These are phyloP conservation scores for Gallinago undulata DNA, from an alignment of 2,113 vertebrate species.

Conservation along the genomic window DNA sequence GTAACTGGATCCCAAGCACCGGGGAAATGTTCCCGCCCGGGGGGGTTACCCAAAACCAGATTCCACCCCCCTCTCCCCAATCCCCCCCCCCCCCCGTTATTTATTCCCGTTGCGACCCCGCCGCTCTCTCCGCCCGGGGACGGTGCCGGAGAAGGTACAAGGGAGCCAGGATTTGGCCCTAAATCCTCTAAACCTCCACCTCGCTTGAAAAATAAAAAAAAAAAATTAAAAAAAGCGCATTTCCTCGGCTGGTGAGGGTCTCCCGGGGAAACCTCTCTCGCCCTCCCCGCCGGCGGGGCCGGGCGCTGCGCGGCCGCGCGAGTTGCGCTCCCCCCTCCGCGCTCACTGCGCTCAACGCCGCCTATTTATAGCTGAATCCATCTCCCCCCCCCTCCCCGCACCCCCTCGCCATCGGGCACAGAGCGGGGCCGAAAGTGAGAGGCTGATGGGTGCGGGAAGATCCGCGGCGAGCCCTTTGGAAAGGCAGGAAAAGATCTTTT, in stretches of 20 bases:
- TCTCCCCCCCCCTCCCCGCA: no score
- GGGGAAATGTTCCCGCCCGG: slow-evolving; percentile 44
- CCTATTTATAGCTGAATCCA: neutral
- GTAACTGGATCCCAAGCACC: slow-evolving; percentile 54
- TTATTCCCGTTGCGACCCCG: neutral
- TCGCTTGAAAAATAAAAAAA: no score
- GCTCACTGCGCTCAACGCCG: neutral
- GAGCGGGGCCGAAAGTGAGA: neutral
- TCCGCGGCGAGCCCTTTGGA: neutral
- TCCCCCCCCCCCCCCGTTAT: neutral
- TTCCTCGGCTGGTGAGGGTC: neutral
- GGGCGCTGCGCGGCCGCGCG: neutral
- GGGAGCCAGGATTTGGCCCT: neutral
- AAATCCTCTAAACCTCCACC: neutral
- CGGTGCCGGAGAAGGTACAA: neutral
- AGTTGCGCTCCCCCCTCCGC: neutral
- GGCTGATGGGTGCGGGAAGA: neutral
- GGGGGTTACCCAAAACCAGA: neutral
- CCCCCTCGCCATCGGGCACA: neutral
- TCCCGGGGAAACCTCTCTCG: neutral
- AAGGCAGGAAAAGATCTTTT: neutral
- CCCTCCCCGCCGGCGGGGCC: neutral
- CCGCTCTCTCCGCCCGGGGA: neutral
- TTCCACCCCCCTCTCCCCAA: neutral
- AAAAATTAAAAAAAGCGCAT: neutral